These are phyloP conservation scores for Sipha flava DNA, from an alignment of 1,140 invertebrate genomes.

Conservation along the genomic window DNA sequence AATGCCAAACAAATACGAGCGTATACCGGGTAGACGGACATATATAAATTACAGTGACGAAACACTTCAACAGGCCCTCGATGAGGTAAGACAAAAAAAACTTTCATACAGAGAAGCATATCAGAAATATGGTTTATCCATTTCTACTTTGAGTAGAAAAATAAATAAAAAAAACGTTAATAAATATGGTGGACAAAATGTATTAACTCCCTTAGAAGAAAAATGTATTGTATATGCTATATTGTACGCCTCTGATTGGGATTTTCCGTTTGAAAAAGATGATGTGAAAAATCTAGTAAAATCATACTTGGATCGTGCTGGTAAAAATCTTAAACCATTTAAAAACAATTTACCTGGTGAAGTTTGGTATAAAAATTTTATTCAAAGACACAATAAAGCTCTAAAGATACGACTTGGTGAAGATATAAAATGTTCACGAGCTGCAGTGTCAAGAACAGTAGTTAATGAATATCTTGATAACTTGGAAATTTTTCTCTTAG, in stretches of 20 bases:
- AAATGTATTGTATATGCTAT: neutral
- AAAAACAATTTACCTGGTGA: conserved; percentile 40
- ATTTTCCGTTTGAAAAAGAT: neutral
- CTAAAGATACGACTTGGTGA: neutral
- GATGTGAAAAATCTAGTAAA: neutral
- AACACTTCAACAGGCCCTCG: too few species aligned
- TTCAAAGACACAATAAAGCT: conserved; percentile 36
- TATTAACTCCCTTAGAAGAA: neutral
- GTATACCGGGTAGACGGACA: neutral
- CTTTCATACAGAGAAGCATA: neutral
- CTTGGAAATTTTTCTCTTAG: neutral
- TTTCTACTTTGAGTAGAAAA: neutral
- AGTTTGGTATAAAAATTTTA: conserved; percentile 39
- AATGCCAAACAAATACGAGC: neutral
- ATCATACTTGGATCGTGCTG: neutral
- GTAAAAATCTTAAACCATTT: conserved; percentile 17
- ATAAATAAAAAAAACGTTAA: neutral
- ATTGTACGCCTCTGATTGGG: neutral
- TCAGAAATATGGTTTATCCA: neutral
- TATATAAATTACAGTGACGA: too few species aligned
- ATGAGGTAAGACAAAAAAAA: too few species aligned
- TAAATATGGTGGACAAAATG: too few species aligned
- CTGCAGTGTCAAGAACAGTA: neutral
- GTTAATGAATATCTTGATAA: neutral
- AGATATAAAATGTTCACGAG: neutral